Conservation (phyloP, 2,113 vertebrate species). For the Callocephalon fimbriatum region DNA sequence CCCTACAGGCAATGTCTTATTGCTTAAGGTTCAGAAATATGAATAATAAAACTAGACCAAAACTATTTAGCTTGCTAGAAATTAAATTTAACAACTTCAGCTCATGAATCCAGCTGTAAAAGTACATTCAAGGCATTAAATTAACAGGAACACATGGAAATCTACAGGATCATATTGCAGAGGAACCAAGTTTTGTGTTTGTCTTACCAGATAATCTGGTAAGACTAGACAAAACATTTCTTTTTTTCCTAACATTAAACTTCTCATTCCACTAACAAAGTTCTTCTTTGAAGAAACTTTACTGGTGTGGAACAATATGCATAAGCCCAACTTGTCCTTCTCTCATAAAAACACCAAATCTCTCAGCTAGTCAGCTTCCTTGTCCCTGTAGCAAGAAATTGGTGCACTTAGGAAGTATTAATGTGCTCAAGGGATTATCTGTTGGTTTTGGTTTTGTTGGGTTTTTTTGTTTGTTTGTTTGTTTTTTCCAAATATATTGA, state of each 20-base stretch:
- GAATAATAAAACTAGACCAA: slow-evolving; percentile 70
- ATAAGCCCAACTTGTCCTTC: background rate
- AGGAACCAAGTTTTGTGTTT: slow-evolving; percentile 17
- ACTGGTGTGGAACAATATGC: background rate
- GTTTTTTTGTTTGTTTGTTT: background rate
- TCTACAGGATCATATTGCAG: slow-evolving; percentile 39
- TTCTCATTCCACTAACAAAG: background rate
- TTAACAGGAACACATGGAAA: slow-evolving; percentile 70
- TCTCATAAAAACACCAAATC: background rate
- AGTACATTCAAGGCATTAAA: slow-evolving; percentile 63
- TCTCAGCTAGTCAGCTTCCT: background rate
- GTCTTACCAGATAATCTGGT: slow-evolving; percentile 11
- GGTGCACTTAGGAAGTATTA: background rate
- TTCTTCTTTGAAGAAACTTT: background rate
- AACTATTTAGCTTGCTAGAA: slow-evolving; percentile 70
- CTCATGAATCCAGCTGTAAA: slow-evolving; percentile 69
- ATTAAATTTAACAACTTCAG: slow-evolving; percentile 73
- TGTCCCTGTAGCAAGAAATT: background rate
- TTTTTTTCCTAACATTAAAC: background rate
- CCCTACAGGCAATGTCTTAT: slow-evolving; percentile 71
- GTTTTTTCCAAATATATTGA: background rate
- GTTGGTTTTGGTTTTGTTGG: background rate
- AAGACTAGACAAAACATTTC: slow-evolving; percentile 17
- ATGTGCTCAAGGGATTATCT: background rate
- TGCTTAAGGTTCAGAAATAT: slow-evolving; percentile 74